phyloP scores from a whole-genome alignment of 2,113 vertebrate species.

The Gavialis gangeticus region DNA sequence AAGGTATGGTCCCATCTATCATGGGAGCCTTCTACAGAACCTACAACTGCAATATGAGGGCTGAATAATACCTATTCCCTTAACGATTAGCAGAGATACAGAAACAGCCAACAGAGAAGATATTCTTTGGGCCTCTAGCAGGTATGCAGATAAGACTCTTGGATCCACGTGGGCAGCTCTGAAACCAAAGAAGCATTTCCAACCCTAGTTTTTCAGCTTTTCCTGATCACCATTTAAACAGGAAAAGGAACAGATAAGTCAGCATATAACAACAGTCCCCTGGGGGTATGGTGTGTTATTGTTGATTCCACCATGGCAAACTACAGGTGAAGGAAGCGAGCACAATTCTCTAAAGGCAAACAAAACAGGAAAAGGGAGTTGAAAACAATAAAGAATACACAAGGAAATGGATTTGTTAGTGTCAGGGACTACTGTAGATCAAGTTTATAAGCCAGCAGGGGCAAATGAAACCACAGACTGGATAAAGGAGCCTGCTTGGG shows the following conservation, averaged over 20 bases:
- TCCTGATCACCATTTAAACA: background rate
- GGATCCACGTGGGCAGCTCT: background rate
- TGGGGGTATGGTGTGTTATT: background rate
- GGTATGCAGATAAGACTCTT: background rate
- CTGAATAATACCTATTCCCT: background rate
- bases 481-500: background rate
- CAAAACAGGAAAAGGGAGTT: background rate
- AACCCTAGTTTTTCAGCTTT: background rate
- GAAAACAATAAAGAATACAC: background rate
- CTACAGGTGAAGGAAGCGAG: background rate
- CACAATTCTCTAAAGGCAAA: background rate
- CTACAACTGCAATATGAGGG: background rate
- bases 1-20: background rate
- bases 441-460: background rate
- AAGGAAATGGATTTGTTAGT: background rate
- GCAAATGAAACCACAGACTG: background rate
- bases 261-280: background rate
- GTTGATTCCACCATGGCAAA: background rate
- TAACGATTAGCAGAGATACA: background rate
- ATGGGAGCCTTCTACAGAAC: background rate
- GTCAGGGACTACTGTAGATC: background rate
- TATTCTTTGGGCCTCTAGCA: background rate
- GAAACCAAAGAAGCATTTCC: background rate
- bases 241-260: background rate
- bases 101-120: background rate